Conservation (phyloP, 2,113 vertebrate species). For the Rallus limicola region DNA sequence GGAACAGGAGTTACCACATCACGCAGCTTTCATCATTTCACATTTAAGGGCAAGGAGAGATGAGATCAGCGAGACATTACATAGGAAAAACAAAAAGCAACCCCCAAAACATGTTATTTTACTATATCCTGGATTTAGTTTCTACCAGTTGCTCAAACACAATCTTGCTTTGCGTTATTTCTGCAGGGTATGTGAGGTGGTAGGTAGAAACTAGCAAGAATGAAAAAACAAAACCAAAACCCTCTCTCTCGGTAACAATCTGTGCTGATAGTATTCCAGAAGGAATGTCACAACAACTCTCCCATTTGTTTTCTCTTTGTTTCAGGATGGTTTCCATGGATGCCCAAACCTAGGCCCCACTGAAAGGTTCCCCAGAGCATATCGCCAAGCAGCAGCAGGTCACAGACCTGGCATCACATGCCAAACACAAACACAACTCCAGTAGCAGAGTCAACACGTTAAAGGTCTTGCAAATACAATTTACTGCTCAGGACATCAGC, state of each 20-base stretch:
- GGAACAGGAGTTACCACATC: slow-evolving; percentile 30
- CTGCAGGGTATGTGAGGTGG: neutral
- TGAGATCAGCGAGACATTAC: neutral
- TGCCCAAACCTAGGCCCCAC: slow-evolving; percentile 44
- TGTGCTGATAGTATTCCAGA: slow-evolving; percentile 43
- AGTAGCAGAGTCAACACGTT: neutral
- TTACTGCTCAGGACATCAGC: neutral
- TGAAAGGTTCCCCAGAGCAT: slow-evolving; percentile 19
- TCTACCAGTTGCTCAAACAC: neutral
- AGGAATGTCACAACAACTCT: slow-evolving; percentile 45
- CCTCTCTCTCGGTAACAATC: neutral
- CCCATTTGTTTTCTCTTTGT: slow-evolving; percentile 60
- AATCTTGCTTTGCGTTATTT: neutral
- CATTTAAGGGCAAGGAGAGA: slow-evolving; percentile 7
- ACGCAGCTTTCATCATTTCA: slow-evolving; percentile 41
- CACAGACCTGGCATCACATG: neutral
- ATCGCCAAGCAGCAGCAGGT: slow-evolving; percentile 21
- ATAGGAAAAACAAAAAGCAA: neutral
- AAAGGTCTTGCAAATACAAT: neutral
- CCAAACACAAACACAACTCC: neutral
- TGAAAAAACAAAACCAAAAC: neutral
- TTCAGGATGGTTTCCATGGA: slow-evolving; percentile 65
- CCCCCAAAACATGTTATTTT: neutral
- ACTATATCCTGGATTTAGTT: neutral
- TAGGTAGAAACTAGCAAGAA: neutral